Conservation (phyloP, 2,113 vertebrate species). For the Pachycephala philippinensis region DNA sequence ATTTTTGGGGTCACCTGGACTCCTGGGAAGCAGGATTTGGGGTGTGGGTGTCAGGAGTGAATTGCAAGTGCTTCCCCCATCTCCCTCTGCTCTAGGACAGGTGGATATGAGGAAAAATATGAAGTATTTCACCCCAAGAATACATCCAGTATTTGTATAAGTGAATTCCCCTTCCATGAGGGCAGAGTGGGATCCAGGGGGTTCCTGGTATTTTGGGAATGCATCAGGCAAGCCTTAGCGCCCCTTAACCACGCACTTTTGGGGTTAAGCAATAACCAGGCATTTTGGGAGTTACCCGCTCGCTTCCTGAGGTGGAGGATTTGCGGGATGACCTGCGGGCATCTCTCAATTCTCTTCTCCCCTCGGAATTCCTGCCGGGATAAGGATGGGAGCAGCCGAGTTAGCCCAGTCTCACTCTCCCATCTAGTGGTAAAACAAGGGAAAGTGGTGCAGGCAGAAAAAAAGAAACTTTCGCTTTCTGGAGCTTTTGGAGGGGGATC, state of each 20-base stretch:
- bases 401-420: constrained; percentile 46
- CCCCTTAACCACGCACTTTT: rapidly evolving
- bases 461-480: rapidly evolving
- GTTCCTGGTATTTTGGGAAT: not conserved
- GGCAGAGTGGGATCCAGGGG: rapidly evolving
- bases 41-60: not conserved
- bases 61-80: not conserved
- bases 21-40: not conserved
- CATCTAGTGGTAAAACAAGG: constrained; percentile 55
- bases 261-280: not conserved
- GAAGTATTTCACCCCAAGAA: not conserved
- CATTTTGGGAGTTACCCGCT: not conserved
- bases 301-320: not conserved
- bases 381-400: not conserved
- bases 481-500: not conserved
- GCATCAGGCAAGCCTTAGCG: not conserved
- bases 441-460: not conserved
- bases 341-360: not conserved
- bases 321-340: not conserved
- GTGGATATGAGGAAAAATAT: not conserved
- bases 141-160: not conserved
- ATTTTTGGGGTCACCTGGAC: not conserved
- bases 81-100: not conserved
- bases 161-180: not conserved
- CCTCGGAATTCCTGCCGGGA: not conserved